phyloP scores from a whole-genome alignment of 2,888 invertebrate genomes.

The Thelaira solivaga region DNA sequence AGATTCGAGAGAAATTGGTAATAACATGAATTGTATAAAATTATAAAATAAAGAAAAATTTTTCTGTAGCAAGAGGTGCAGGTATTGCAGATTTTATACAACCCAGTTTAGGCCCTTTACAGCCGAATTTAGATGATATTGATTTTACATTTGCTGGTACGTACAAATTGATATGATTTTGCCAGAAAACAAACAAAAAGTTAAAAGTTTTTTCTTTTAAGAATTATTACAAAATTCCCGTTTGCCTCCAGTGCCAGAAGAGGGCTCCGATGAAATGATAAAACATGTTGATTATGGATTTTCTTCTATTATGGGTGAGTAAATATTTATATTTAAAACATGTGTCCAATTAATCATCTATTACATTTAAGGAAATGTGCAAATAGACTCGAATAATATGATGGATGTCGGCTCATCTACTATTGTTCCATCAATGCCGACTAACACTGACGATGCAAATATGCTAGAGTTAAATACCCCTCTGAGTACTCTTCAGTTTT shows the following conservation, averaged over 20 bases:
- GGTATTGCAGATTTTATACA: constrained; percentile 98
- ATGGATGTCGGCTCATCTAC: constrained; percentile 69
- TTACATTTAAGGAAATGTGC: constrained; percentile 65
- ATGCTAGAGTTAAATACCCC: constrained; percentile 75
- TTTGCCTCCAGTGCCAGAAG: constrained; percentile 81
- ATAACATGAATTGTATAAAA: constrained; percentile 5
- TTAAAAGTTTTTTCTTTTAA: constrained; percentile 58
- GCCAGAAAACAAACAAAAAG: neutral
- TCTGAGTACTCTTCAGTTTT: constrained; percentile 69
- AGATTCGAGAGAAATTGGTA: constrained; percentile 97
- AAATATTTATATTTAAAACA: neutral
- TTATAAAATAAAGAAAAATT: neutral
- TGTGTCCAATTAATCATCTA: neutral
- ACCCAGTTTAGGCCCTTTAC: constrained; percentile 96
- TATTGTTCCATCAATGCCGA: constrained; percentile 56
- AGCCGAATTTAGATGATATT: constrained; percentile 97
- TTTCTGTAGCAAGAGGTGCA: constrained; percentile 81
- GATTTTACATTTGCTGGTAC: constrained; percentile 89
- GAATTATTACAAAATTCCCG: constrained; percentile 77
- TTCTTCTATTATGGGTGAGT: constrained; percentile 69
- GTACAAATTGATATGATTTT: neutral
- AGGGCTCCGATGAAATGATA: constrained; percentile 80
- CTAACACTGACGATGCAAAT: constrained; percentile 70
- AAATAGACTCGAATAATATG: constrained; percentile 72
- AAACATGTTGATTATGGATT: constrained; percentile 76